A percentile compares a stretch with the other conserved stretches of the same genome.
Conservation (phyloP, 2,113 vertebrate genomes). For the Cyprinodon tularosa region DNA sequence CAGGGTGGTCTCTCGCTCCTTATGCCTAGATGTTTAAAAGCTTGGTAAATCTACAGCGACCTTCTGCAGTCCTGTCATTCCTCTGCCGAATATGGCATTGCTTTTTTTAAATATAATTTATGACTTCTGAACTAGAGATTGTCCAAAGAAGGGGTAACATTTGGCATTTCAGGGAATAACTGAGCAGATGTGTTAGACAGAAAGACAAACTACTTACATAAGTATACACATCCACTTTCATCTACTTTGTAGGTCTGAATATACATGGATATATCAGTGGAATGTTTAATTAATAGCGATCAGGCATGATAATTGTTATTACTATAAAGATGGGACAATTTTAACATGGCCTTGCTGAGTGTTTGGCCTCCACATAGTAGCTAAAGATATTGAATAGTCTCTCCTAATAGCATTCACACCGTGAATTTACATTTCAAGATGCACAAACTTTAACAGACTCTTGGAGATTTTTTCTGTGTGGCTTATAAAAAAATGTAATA, state of each 20-base stretch:
- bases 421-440: not conserved
- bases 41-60: not conserved
- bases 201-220: not conserved
- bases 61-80: not conserved
- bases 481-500: too few relatives aligned
- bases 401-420: not conserved
- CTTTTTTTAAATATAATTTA: not conserved
- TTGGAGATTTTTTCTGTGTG: not conserved
- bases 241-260: not conserved
- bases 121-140: too few relatives aligned
- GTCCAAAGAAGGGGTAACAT: not conserved
- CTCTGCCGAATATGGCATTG: not conserved
- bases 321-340: not conserved
- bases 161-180: not conserved
- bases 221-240: too few relatives aligned
- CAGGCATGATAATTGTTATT: not conserved
- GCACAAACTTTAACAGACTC: not conserved
- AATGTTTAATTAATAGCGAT: too few relatives aligned
- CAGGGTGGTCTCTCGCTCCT: slow-evolving; percentile 8
- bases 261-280: not conserved
- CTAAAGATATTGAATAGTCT: not conserved
- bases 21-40: not conserved
- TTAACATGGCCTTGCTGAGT: not conserved
- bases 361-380: not conserved
- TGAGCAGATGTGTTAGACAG: not conserved